Evolutionary conservation across 1,140 invertebrate genomes (phyloP).

Genomic region (Hycleus cichorii): DNA sequence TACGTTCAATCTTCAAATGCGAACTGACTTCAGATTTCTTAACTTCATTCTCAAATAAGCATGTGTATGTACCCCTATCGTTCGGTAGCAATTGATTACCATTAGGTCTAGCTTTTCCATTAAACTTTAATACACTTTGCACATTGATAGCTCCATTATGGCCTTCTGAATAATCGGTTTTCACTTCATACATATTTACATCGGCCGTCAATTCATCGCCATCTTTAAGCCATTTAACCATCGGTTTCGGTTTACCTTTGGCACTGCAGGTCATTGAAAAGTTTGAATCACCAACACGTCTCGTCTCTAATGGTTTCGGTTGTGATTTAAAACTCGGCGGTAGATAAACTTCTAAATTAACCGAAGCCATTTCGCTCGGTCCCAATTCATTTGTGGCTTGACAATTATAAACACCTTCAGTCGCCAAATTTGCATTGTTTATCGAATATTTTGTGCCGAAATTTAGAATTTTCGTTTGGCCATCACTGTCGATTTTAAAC

Average conservation of each 20-base stretch:
- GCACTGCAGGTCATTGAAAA: conserved; percentile 77
- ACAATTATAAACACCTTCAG: conserved; percentile 84
- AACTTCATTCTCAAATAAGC: conserved; percentile 83
- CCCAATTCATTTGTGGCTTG: conserved; percentile 84
- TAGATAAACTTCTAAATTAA: conserved; percentile 77
- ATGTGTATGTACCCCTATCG: conserved; percentile 81
- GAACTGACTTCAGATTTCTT: conserved; percentile 77
- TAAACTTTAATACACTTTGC: conserved; percentile 73
- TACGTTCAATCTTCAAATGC: conserved; percentile 83
- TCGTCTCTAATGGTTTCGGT: conserved; percentile 73
- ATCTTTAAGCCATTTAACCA: conserved; percentile 80
- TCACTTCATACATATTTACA: conserved; percentile 69
- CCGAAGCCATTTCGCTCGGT: conserved; percentile 71
- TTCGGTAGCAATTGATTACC: conserved; percentile 69
- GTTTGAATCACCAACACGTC: conserved; percentile 70
- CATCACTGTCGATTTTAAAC: conserved; percentile 66
- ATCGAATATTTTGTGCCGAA: conserved; percentile 80
- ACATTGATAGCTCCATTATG: conserved; percentile 71
- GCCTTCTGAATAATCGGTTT: conserved; percentile 65
- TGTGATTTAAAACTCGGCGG: conserved; percentile 75
- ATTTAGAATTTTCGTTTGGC: conserved; percentile 55
- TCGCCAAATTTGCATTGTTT: conserved; percentile 68
- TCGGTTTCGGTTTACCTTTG: conserved; percentile 78
- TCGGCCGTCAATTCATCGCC: conserved; percentile 67
- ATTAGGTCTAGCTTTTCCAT: conserved; percentile 63